Evolutionary conservation across 2,797 vertebrate species (phyloP), one percentile per base, ranked within the genome.

Genomic region (Myiotriccus ornatus): DNA sequence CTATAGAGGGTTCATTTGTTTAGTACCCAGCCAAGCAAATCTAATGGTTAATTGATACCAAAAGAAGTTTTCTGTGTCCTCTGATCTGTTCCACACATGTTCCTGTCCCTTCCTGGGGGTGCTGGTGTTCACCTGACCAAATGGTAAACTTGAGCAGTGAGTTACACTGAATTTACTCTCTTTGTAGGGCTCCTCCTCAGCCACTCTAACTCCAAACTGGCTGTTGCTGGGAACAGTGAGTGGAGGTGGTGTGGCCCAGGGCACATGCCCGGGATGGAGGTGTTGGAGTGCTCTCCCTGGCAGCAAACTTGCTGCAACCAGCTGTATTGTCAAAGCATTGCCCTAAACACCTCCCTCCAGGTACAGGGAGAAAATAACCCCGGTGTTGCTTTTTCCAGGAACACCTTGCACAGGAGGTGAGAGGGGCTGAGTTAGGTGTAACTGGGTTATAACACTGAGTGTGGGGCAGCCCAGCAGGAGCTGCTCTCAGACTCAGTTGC

Each of bases 1-100:
- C 55, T 88, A 13, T 17, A 81, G 73, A 86, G 28, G 23, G 39
- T 86, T 91, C 80, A 88, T 93, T 95, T 94, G 74, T 95, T 96
- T 91, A 80, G 86, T 21, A 68, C 35, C 53, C 87, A 90, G 83
- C 67, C 46, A 64, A 70, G 77, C 55, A 95, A 93, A 76, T n/a
- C 70, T 49, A 73, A 55, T 49, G 62, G 28, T 65, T 91, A 90
- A 82, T 44, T 88, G 83, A 77, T 64, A 90, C 44, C 63, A 76
- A 69, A 85, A 87, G 25, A 67, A 83, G 59, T 52, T 82, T 86
- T 67, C 56, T 8, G 4, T 32, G 52, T 89, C 32, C 55, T 84
- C 83, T 86, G 80, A 73, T 88, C 83, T 86, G 69, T 17, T 88
- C 47, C 77, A 81, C 69, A 70, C 35, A 14, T 13, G 28, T 56